Base-by-base conservation (phyloP, 2,797 vertebrate genomes). In the Valencia hispanica region DNA sequence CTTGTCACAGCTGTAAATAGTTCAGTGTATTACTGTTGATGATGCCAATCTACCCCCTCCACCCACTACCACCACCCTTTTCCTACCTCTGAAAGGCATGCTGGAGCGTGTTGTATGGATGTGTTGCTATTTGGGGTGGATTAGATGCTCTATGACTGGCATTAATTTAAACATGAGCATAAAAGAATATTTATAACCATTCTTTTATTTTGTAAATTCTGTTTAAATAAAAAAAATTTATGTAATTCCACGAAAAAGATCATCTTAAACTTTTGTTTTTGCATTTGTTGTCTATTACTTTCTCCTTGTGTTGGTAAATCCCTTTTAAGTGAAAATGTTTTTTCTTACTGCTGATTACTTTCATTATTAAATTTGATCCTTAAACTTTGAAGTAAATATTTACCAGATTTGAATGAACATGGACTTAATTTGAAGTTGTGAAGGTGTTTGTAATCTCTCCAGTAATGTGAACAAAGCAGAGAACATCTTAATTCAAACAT, bases 1-100 rank as follows among this genome's bases (percentile, higher is more conserved):
- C 89, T 91, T 89, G 82, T 86, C 74, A 86, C 80, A 77, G 90
- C 87, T 95, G 93, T 95, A 94, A 89, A 95, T 94, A 94, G 81
- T 84, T 82, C 27, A 48, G 66, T 91, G 84, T 91, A 80, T 88
- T 80, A 80, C 63, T 87, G 65, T 91, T 79, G 87, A 78, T 83
- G 78, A 92, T 81, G 72, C 81, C 82, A 83, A 75, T 72, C 68
- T 68, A 72, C 74, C 76, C 72, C 70, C 6, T 25, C n/a, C 61
- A 8, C 30, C 22, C 32, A 7, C 12, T n/a, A 41, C 63, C 63
- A 36, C 39, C 65, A 17, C n/a, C 63, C 45, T 25, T 5, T 41
- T 70, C 47, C 68, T 74, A 73, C 72, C 69, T 86, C 68, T 83
- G 63, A 87, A 80, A 81, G 84, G 90, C 89, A 90, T 93, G 89